Evolutionary conservation across 2,113 vertebrate genomes (phyloP).

Genomic region (Chlorodrepanis virens): DNA sequence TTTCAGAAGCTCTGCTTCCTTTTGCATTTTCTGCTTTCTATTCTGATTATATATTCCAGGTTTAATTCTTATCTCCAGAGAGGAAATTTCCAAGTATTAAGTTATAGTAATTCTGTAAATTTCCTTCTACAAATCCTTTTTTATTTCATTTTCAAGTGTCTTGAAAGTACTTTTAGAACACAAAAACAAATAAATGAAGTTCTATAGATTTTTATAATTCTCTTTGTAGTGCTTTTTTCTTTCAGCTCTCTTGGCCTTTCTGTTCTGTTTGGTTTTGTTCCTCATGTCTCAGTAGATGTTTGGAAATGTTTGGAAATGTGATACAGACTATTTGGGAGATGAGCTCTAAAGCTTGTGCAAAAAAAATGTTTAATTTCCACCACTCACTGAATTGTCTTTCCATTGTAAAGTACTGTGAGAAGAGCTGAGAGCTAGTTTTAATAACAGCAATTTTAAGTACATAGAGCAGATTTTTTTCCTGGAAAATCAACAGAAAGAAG

Average conservation of each 20-base stretch:
- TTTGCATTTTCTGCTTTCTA: neutral
- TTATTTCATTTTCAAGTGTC: neutral
- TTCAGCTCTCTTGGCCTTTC: neutral
- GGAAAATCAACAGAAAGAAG: neutral
- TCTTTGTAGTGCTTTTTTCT: neutral
- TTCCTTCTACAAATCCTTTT: neutral
- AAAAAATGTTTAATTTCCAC: neutral
- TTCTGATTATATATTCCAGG: neutral
- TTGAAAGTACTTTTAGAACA: neutral
- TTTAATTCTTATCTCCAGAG: neutral
- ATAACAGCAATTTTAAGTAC: neutral
- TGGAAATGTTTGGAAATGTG: neutral
- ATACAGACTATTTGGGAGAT: neutral
- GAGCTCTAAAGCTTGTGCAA: neutral
- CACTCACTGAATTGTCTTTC: neutral
- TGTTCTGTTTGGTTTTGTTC: neutral
- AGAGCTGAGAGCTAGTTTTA: neutral
- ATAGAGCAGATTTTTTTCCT: neutral
- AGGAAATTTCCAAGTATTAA: neutral
- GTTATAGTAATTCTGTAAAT: neutral
- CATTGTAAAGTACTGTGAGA: neutral
- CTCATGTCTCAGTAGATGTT: neutral
- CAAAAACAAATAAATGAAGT: neutral
- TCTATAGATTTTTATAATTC: neutral
- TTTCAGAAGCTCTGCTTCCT: neutral